These are phyloP conservation scores for Montifringilla adamsi DNA, from an alignment of 2,113 vertebrate genomes.

Conservation along the genomic window DNA sequence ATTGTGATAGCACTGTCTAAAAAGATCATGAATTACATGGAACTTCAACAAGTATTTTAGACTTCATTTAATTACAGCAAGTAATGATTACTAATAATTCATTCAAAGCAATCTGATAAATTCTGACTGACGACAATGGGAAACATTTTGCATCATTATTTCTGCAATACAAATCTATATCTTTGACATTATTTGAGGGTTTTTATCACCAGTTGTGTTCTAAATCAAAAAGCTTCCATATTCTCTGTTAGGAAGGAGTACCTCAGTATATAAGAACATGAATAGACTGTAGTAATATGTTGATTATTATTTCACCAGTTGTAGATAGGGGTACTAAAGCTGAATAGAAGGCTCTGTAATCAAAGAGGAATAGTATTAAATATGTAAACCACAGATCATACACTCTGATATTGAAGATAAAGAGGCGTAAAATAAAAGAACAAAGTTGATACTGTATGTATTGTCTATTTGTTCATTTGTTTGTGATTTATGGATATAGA, in stretches of 20 bases:
- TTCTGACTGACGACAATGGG: not conserved
- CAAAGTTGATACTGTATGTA: not conserved
- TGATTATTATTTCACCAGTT: not conserved
- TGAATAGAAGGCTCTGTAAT: not conserved
- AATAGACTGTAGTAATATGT: not conserved
- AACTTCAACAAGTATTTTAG: not conserved
- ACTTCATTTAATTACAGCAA: not conserved
- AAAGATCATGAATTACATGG: not conserved
- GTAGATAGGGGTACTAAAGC: not conserved
- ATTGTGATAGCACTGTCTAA: not conserved
- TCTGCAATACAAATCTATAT: not conserved
- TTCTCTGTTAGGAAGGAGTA: not conserved
- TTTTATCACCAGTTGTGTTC: not conserved
- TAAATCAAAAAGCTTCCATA: not conserved
- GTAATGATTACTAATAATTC: not conserved
- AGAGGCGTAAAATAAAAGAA: slow-evolving; percentile 20
- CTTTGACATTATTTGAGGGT: not conserved
- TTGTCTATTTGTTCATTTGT: slow-evolving; percentile 17
- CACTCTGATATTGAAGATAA: not conserved
- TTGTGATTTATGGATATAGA: slow-evolving; percentile 37
- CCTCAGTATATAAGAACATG: not conserved
- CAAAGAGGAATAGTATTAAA: not conserved
- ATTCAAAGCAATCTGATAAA: not conserved
- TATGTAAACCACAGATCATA: not conserved
- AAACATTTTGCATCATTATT: slow-evolving; percentile 1